Conservation (phyloP, 2,888 invertebrate species). For the Zaprionus lineosus region DNA sequence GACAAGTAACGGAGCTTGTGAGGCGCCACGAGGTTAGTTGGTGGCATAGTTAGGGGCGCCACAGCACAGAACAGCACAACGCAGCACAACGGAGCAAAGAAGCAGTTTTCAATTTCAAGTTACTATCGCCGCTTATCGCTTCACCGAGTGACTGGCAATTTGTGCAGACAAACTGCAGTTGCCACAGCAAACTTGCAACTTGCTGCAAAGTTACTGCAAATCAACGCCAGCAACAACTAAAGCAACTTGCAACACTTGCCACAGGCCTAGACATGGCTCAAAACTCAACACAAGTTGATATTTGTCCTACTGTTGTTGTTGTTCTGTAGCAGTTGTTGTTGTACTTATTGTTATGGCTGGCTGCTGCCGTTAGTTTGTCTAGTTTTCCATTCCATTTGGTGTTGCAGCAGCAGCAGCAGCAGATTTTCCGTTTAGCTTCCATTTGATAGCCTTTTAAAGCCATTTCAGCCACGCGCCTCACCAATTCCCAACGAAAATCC, state of each 20-base stretch:
- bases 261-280: slow-evolving; percentile 39
- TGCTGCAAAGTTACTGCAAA: slow-evolving; percentile 46
- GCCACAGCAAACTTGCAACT: slow-evolving; percentile 49
- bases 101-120: slow-evolving; percentile 73
- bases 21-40: neutral
- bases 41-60: slow-evolving; percentile 60
- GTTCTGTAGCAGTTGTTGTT: neutral
- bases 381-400: slow-evolving; percentile 29
- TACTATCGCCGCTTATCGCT: slow-evolving; percentile 62
- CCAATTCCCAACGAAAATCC: slow-evolving; percentile 32
- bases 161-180: slow-evolving; percentile 72
- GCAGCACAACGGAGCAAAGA: too few species aligned
- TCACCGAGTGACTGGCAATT: slow-evolving; percentile 65
- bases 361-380: too few species aligned
- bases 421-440: slow-evolving; percentile 57
- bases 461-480: slow-evolving; percentile 56
- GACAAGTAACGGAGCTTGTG: slow-evolving; percentile 12
- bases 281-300: slow-evolving; percentile 2
- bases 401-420: slow-evolving; percentile 31
- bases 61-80: too few species aligned
- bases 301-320: neutral
- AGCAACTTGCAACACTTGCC: slow-evolving; percentile 18
- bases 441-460: slow-evolving; percentile 75
- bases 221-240: slow-evolving; percentile 24
- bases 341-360: slow-evolving; percentile 7